Conservation (phyloP, 1,140 invertebrate species). For the Papilio aristodemus region DNA sequence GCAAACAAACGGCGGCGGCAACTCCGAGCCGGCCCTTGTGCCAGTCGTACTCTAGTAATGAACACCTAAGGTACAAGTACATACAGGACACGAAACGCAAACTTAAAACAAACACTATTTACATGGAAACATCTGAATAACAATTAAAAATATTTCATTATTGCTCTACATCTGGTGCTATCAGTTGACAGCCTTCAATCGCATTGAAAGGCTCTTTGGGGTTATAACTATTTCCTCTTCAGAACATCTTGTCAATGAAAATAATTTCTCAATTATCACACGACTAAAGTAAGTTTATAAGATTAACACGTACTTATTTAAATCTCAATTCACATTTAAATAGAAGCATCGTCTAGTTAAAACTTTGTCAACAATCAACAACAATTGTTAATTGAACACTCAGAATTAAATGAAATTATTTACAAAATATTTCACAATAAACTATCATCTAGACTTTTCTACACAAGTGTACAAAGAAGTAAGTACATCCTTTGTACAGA, state of each 20-base stretch:
- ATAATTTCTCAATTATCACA: slow-evolving; percentile 17
- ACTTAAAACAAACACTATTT: slow-evolving; percentile 54
- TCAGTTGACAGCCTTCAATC: slow-evolving; percentile 14
- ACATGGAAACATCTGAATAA: slow-evolving; percentile 44
- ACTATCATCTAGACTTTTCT: slow-evolving; percentile 21
- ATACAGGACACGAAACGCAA: slow-evolving; percentile 43
- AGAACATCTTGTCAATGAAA: slow-evolving; percentile 1
- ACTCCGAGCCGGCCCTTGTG: slow-evolving; percentile 47
- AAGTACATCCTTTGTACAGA: slow-evolving; percentile 27
- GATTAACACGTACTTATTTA: slow-evolving; percentile 8
- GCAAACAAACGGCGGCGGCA: slow-evolving; percentile 63
- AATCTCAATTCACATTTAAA: slow-evolving; percentile 5
- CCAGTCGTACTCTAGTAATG: slow-evolving; percentile 40
- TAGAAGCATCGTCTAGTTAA: slow-evolving; percentile 21
- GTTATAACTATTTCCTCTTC: slow-evolving; percentile 14
- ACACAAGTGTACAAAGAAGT: slow-evolving; percentile 25
- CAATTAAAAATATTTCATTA: slow-evolving; percentile 37
- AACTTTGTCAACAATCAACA: slow-evolving; percentile 24
- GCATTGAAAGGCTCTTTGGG: slow-evolving; percentile 20
- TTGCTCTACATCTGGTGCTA: slow-evolving; percentile 34
- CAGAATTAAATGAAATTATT: slow-evolving; percentile 29
- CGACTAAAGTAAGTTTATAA: slow-evolving; percentile 22
- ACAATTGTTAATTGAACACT: slow-evolving; percentile 25
- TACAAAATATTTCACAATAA: slow-evolving; percentile 32
- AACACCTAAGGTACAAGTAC: slow-evolving; percentile 45